These are phyloP conservation scores for Nasonia oneida DNA, from an alignment of 2,888 invertebrate species.

Conservation along the genomic window DNA sequence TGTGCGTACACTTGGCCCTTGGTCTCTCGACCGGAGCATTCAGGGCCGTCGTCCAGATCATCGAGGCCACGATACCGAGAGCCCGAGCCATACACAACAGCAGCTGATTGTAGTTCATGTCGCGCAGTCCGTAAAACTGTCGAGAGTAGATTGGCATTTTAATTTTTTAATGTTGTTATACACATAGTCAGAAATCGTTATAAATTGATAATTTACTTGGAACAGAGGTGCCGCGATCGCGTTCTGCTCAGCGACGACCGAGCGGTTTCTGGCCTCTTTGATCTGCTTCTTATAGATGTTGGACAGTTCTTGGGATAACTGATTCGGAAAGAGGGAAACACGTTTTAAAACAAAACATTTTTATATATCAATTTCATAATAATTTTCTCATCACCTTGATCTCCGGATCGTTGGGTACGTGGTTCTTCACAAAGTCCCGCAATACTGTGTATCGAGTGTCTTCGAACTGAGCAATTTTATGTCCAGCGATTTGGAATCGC, in stretches of 20 bases:
- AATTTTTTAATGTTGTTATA: not conserved
- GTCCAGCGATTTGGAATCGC: slow-evolving; percentile 67
- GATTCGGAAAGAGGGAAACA: not conserved
- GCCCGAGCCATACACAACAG: slow-evolving; percentile 73
- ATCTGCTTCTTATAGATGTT: slow-evolving; percentile 63
- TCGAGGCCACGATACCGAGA: slow-evolving; percentile 73
- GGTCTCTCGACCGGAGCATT: slow-evolving; percentile 72
- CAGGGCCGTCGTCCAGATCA: slow-evolving; percentile 72
- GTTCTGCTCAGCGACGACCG: slow-evolving; percentile 68
- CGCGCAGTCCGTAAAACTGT: slow-evolving; percentile 71
- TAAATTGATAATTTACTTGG: slow-evolving; percentile 65
- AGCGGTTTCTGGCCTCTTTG: slow-evolving; percentile 64
- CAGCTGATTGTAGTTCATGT: slow-evolving; percentile 74
- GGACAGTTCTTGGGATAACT: slow-evolving; percentile 70
- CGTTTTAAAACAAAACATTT: too few species aligned
- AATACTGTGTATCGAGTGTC: slow-evolving; percentile 71
- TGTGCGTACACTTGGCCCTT: slow-evolving; percentile 68
- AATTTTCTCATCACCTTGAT: slow-evolving; percentile 65
- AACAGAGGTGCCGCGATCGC: slow-evolving; percentile 71
- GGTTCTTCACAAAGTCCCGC: slow-evolving; percentile 67
- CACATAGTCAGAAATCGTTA: not conserved
- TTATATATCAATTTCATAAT: not conserved
- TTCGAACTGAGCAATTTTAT: slow-evolving; percentile 65
- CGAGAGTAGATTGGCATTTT: slow-evolving; percentile 23
- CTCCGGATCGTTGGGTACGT: slow-evolving; percentile 68